Conservation (phyloP, 2,888 invertebrate genomes). For the Palloptera scutellata region DNA sequence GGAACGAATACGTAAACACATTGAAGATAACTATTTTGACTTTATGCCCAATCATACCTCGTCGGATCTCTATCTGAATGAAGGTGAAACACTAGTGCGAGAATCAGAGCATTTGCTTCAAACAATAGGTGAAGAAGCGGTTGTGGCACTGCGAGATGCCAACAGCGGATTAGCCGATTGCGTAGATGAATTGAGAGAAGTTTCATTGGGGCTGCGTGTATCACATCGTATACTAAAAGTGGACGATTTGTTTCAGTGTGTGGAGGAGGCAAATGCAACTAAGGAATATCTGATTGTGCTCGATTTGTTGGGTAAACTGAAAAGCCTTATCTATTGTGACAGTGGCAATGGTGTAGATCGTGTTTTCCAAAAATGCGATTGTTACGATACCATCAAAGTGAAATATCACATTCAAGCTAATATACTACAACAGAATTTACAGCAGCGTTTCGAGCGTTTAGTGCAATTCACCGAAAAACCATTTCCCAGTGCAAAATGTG, state of each 20-base stretch:
- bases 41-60: slow-evolving; percentile 59
- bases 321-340: slow-evolving; percentile 51
- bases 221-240: slow-evolving; percentile 64
- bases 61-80: slow-evolving; percentile 57
- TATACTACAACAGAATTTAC: slow-evolving; percentile 57
- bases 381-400: slow-evolving; percentile 59
- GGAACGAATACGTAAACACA: slow-evolving; percentile 56
- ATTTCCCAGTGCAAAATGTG: slow-evolving; percentile 59
- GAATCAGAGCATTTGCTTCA: slow-evolving; percentile 55
- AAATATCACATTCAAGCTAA: slow-evolving; percentile 59
- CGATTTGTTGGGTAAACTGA: slow-evolving; percentile 55
- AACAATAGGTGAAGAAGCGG: slow-evolving; percentile 69
- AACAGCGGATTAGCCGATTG: slow-evolving; percentile 70
- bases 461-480: slow-evolving; percentile 59
- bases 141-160: slow-evolving; percentile 70
- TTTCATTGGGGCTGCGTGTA: slow-evolving; percentile 67
- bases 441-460: slow-evolving; percentile 59
- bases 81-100: slow-evolving; percentile 51
- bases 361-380: slow-evolving; percentile 55
- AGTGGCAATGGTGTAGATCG: slow-evolving; percentile 44
- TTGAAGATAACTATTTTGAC: slow-evolving; percentile 61
- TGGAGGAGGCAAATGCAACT: slow-evolving; percentile 57
- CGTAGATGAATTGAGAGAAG: slow-evolving; percentile 67
- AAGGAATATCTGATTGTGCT: slow-evolving; percentile 57
- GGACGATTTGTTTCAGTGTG: slow-evolving; percentile 64